Percentiles rank a stretch among this genome's conserved stretches.
Conservation (phyloP, 2,113 vertebrate species). For the Trematomus loennbergii region DNA sequence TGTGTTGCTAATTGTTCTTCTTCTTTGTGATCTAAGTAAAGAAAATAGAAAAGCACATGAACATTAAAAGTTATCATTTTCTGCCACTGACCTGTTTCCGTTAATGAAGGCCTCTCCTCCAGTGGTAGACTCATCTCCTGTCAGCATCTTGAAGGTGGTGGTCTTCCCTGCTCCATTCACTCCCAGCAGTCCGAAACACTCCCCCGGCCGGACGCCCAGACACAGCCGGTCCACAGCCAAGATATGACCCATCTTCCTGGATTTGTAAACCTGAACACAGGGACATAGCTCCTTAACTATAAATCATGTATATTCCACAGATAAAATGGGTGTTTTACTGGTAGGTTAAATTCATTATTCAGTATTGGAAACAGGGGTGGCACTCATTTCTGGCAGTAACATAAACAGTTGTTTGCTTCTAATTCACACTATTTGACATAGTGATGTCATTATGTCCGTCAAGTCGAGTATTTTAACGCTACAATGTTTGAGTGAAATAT, state of each 20-base stretch:
- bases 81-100: slow-evolving; percentile 86
- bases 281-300: too few species aligned
- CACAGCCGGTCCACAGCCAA: slow-evolving; percentile 94
- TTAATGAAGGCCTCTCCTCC: slow-evolving; percentile 94
- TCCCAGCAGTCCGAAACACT: slow-evolving; percentile 94
- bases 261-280: slow-evolving; percentile 91
- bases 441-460: too few species aligned
- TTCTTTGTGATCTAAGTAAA: background rate
- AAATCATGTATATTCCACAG: background rate
- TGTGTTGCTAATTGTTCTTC: background rate
- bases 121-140: slow-evolving; percentile 92
- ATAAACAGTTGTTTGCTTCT: too few species aligned
- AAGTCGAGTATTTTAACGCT: background rate
- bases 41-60: background rate
- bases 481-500: background rate
- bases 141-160: slow-evolving; percentile 98
- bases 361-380: too few species aligned
- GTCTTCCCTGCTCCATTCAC: slow-evolving; percentile 97
- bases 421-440: too few species aligned
- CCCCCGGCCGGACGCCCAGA: slow-evolving; percentile 92
- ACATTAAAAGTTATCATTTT: background rate
- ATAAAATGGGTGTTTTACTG: background rate
- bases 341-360: too few species aligned
- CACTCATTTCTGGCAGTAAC: too few species aligned
- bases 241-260: slow-evolving; percentile 94